Percentiles rank a stretch among this genome's conserved stretches.
These are phyloP conservation scores for Danaus melanippus DNA, from an alignment of 1,140 invertebrate genomes.

Conservation along the genomic window DNA sequence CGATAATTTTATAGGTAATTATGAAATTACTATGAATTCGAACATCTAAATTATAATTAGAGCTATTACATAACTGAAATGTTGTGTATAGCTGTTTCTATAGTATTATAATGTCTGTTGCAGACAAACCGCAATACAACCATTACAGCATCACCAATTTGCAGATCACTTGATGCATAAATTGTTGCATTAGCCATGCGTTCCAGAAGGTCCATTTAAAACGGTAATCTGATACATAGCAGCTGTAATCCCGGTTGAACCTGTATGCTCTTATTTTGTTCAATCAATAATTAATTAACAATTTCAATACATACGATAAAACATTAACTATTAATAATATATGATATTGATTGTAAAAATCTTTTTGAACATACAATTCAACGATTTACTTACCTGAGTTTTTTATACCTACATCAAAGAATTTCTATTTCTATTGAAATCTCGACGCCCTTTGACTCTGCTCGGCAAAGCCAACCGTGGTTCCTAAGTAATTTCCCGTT, in stretches of 20 bases:
- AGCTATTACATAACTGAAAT: neutral
- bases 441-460: constrained; percentile 34
- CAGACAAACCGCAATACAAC: constrained; percentile 33
- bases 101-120: constrained; percentile 26
- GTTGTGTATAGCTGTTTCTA: constrained; percentile 4
- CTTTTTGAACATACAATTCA: constrained; percentile 15
- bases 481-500: constrained; percentile 40
- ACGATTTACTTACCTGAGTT: constrained; percentile 18
- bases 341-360: neutral
- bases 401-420: constrained; percentile 47
- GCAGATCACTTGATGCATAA: constrained; percentile 66
- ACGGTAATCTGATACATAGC: constrained; percentile 40
- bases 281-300: too few species aligned
- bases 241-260: constrained; percentile 19
- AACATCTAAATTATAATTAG: too few species aligned
- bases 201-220: constrained; percentile 44
- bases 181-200: constrained; percentile 59
- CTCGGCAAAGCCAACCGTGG: constrained; percentile 31
- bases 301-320: too few species aligned
- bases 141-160: constrained; percentile 65
- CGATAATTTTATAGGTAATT: too few species aligned
- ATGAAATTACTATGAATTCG: too few species aligned
- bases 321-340: constrained; percentile 2
- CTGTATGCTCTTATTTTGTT: too few species aligned
- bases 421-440: constrained; percentile 45